Evolutionary conservation across 2,888 invertebrate genomes (phyloP).

Genomic region (Alloplasta piceator): DNA sequence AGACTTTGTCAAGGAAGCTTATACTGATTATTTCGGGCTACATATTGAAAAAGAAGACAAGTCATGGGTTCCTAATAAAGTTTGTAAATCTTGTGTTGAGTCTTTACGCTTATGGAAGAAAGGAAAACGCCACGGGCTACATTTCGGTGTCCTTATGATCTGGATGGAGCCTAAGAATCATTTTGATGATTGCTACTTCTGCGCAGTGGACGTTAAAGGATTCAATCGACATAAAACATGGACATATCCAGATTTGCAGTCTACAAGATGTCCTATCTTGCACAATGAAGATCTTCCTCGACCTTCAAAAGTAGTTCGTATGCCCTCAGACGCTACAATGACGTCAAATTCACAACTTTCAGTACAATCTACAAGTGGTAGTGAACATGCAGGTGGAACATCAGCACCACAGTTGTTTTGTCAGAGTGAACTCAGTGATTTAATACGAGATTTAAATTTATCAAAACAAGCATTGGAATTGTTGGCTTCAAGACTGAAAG

Average conservation of each 20-base stretch:
- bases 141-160: slow-evolving; percentile 65
- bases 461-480: slow-evolving; percentile 38
- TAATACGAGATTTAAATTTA: slow-evolving; percentile 35
- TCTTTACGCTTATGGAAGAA: slow-evolving; percentile 66
- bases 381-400: slow-evolving; percentile 4
- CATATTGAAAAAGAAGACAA: slow-evolving; percentile 68
- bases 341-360: neutral
- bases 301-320: slow-evolving; percentile 22
- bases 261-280: neutral
- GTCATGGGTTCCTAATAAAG: slow-evolving; percentile 68
- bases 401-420: slow-evolving; percentile 30
- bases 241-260: no score
- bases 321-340: slow-evolving; percentile 28
- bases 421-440: slow-evolving; percentile 40
- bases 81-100: slow-evolving; percentile 63
- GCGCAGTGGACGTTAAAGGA: slow-evolving; percentile 59
- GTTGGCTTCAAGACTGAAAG: slow-evolving; percentile 27
- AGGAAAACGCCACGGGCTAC: slow-evolving; percentile 59
- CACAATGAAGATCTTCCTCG: slow-evolving; percentile 18
- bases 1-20: slow-evolving; percentile 67
- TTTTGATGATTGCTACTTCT: slow-evolving; percentile 66
- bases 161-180: slow-evolving; percentile 68
- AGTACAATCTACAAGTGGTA: slow-evolving; percentile 1
- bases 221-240: slow-evolving; percentile 4
- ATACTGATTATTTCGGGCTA: slow-evolving; percentile 66